Evolutionary conservation across 2,113 vertebrate species (phyloP), one percentile per base, ranked within the genome.

Genomic region (Semicossyphus pulcher): DNA sequence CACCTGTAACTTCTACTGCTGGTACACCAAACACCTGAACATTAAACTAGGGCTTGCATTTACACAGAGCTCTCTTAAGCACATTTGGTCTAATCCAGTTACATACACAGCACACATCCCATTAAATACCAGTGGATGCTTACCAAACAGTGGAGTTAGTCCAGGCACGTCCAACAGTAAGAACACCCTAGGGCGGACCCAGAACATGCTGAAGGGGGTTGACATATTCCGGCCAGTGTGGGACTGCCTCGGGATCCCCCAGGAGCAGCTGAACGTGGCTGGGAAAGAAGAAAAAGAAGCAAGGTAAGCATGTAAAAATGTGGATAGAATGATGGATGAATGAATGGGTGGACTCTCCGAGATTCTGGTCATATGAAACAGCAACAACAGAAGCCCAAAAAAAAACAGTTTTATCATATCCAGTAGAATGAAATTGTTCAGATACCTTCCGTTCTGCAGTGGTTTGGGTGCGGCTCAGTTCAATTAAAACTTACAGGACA

Each of bases 161-260:
- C 45, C 0, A 2, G 34, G 34, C 60, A 84, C 16, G 10, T 72
- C 52, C 47, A 37, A 41, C 3, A 2, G 21, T 34, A 76, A n/a
- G 36, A 31, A 76, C 60, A 69, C 67, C 72, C 69, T 31, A 53
- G 61, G 69, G 68, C 80, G 56, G 72, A 77, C 49, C 56, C 45
- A 68, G 52, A 72, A 77, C 47, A 77, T 34, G 69, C 49, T 47
- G 52, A 77, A 72, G 56, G 77, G n/a, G 81, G 54, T 39, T n/a
- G 44, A 84, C 51, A 51, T 53, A 0, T 51, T 72, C 15, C 3
- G n/a, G 51, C 44, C 71, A 61, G 56, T 0, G 5, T 48, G 57
- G 70, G 48, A 72, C 69, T 0, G 31, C 70, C 66, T 70, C 32
- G 1, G 71, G 66, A 70, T 61, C 69, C 32, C 78, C 63, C 58